Conservation (phyloP, 2,113 vertebrate genomes). For the Daubentonia madagascariensis region DNA sequence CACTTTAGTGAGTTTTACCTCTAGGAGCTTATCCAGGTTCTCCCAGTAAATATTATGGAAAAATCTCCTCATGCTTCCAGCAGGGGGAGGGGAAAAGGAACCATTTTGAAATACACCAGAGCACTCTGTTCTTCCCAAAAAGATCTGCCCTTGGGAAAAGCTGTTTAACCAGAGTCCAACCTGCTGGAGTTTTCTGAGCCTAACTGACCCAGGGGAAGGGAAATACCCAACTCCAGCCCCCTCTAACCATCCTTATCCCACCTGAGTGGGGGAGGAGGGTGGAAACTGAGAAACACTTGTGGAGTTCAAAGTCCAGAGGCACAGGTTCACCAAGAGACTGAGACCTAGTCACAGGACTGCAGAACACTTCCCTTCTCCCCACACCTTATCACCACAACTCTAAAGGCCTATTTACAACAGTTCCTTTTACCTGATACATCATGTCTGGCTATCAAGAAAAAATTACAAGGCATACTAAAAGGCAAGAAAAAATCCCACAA, state of each 20-base stretch:
- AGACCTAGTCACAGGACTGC: neutral
- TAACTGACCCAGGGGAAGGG: neutral
- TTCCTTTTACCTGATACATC: no score
- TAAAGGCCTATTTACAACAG: neutral
- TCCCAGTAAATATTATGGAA: neutral
- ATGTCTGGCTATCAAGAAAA: neutral
- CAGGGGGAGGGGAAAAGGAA: neutral
- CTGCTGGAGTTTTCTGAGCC: neutral
- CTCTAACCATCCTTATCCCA: neutral
- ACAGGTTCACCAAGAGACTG: neutral
- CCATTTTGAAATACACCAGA: neutral
- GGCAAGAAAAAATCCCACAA: neutral
- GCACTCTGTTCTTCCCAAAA: neutral
- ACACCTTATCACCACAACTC: neutral
- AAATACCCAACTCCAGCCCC: neutral
- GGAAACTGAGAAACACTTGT: neutral
- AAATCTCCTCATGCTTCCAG: neutral
- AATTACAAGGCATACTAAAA: neutral
- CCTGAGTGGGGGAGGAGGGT: neutral
- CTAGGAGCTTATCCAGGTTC: neutral
- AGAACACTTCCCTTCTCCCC: neutral
- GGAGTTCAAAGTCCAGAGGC: neutral
- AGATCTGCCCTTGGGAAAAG: neutral
- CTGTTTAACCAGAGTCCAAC: neutral
- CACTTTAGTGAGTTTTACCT: neutral